Base-by-base conservation (phyloP, 2,888 invertebrate species). In the Eudiplozoon nipponicum region DNA sequence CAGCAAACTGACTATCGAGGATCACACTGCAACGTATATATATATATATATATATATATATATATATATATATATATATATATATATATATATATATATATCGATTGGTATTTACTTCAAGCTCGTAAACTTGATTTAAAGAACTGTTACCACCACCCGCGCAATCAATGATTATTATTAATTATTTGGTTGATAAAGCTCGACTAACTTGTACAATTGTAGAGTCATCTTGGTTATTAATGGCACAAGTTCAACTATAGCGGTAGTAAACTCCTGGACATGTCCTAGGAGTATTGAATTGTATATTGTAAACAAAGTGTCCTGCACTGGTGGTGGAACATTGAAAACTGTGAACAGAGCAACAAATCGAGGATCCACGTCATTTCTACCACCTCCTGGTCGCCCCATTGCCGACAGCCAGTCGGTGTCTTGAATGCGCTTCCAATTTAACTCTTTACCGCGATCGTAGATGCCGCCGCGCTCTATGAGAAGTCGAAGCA, bases 301-400 rank as follows among this genome's bases (percentile, higher is more conserved):
- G 57, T 77, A 81, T 50, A 81, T 76, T 49, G 71, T 72, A 29
- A 66, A 65, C 3, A 81, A 61, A 0, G 77, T 75, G 28, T 61
- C 63, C 42, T 73, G 70, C 0, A 71, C 66, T 0, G 80, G 80
- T 54, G 75, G 74, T 7, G 71, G 69, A 47, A 81, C 69, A 57
- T 78, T 78, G 59, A 72, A 74, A 1, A 72, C 69, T 1, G 72
- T 70, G 61, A 80, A 81, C 68, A 75, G 71, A 0, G 80, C 78
- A 49, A 80, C 68, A 54, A 81, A 84, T 44, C 81, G 67, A 0
- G 75, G 72, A 57, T 81, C 80, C 11, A 80, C 74, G 50, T 73
- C 74, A 52, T 77, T 78, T 47, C 77, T 67, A 1, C 78, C 77
- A 11, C 78, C 78, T 1, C 77, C 78, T 15, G 77, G 71, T 47